Conservation (phyloP, 1,140 invertebrate species). For the Drosophila nannoptera region DNA sequence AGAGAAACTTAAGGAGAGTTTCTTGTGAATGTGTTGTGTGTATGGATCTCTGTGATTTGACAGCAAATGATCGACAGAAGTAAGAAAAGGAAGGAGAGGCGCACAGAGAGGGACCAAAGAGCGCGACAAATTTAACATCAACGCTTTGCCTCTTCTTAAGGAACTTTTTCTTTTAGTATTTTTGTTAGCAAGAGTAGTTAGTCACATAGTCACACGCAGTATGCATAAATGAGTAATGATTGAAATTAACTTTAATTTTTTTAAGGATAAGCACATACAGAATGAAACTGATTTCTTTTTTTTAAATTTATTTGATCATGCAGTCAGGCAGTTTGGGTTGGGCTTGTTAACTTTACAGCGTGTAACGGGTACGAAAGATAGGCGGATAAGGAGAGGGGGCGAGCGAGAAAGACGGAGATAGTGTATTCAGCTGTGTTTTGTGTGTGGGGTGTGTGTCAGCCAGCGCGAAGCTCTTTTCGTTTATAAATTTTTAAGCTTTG, state of each 20-base stretch:
- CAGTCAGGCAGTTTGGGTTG: constrained; percentile 11
- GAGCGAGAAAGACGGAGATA: neutral
- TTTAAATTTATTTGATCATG: neutral
- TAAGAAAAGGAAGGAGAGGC: neutral
- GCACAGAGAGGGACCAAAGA: neutral
- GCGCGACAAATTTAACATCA: neutral
- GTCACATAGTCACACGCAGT: constrained; percentile 9
- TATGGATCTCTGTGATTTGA: constrained; percentile 5
- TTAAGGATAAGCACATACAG: constrained; percentile 21
- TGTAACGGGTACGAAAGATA: constrained; percentile 1
- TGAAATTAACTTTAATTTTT: neutral
- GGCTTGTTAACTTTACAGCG: constrained; percentile 4
- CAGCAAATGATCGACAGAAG: no score
- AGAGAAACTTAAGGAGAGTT: neutral
- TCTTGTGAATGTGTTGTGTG: neutral
- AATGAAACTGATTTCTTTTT: constrained; percentile 1
- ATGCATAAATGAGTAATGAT: neutral
- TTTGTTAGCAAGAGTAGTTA: neutral
- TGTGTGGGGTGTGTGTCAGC: constrained; percentile 34
- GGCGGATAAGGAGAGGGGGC: neutral
- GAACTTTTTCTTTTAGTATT: neutral
- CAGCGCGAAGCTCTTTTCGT: constrained; percentile 30
- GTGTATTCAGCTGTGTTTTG: neutral
- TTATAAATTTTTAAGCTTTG: constrained; percentile 6
- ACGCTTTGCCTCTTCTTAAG: neutral